A percentile compares a stretch with the other conserved stretches of the same genome.
Conservation (phyloP, 1,140 invertebrate species). For the Arctopsyche grandis region DNA sequence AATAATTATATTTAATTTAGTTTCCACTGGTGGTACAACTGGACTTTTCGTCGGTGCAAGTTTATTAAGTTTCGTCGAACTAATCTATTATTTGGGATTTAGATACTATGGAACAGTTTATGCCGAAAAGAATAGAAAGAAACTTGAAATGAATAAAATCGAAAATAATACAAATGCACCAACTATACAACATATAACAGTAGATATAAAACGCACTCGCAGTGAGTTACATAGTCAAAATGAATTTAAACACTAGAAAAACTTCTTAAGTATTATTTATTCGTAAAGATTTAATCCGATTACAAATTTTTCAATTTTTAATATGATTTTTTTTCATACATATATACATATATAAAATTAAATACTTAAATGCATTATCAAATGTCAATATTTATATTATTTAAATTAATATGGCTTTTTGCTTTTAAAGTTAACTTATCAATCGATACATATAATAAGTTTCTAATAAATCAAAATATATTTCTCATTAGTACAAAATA, state of each 20-base stretch:
- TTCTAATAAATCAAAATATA: too few species aligned
- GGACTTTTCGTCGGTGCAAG: slow-evolving; percentile 73
- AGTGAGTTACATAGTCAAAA: slow-evolving; percentile 4
- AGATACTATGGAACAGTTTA: slow-evolving; percentile 58
- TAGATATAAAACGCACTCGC: slow-evolving; percentile 51
- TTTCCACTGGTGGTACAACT: slow-evolving; percentile 72
- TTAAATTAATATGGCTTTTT: slow-evolving; percentile 17
- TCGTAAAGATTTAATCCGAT: too few species aligned
- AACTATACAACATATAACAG: slow-evolving; percentile 16
- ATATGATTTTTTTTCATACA: background rate
- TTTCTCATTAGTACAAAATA: too few species aligned
- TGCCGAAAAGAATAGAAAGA: slow-evolving; percentile 36
- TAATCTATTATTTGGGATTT: slow-evolving; percentile 67
- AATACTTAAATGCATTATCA: slow-evolving; percentile 7
- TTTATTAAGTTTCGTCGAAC: slow-evolving; percentile 72
- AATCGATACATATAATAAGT: too few species aligned
- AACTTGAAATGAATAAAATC: background rate
- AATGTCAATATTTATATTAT: background rate
- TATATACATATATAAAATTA: slow-evolving; percentile 6
- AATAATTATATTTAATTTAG: slow-evolving; percentile 57
- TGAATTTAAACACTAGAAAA: background rate
- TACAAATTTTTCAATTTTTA: background rate
- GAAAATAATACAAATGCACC: background rate
- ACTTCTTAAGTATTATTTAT: too few species aligned
- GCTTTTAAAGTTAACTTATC: background rate